Base-by-base conservation (phyloP, 2,113 vertebrate species). In the Romanogobio albipinnatus region DNA sequence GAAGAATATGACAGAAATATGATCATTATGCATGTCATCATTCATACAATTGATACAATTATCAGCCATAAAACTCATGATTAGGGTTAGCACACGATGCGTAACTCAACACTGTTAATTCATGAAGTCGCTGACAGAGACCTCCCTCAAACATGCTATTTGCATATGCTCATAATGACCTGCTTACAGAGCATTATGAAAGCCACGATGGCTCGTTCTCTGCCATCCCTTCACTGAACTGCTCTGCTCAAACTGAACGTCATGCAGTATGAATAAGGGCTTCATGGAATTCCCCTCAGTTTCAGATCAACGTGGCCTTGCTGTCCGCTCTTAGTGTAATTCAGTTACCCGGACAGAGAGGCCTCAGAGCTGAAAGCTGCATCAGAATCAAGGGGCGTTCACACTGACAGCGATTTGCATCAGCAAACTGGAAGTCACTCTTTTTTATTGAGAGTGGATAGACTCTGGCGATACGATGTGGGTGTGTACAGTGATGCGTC, bases 131-230 rank as follows among this genome's bases (percentile, higher is more conserved):
- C 66, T 86, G 84, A 77, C 68, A 85, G 59, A 73, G 75, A 86
- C 53, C 56, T 85, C 81, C 84, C 83, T 88, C 83, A 33, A 82
- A 82, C 85, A 86, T 88, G 85, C 82, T 82, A 43, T 68, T 43
- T 47, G 56, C 70, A 13, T 85, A 90, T 90, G 17, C 90, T 89
- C 93, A 92, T 94, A 93, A 95, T 95, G 93, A 85, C 85, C 88
- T 84, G 85, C 90, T 82, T 66, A 88, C 87, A 91, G 85, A 81
- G 89, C 90, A 90, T 94, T 92, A 94, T 94, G 93, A 93, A 90
- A 89, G 85, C 71, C 49, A 73, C 19, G 66, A 87, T 71, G 85
- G 84, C 56, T 84, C 77, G 84, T 80, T 82, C 83, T 87, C 51
- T 86, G 78, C 79, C 80, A 74, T 79, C 81, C 76, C 76, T 76